phyloP scores from a whole-genome alignment of 2,888 invertebrate genomes.

The Pristionchus entomophagus region DNA sequence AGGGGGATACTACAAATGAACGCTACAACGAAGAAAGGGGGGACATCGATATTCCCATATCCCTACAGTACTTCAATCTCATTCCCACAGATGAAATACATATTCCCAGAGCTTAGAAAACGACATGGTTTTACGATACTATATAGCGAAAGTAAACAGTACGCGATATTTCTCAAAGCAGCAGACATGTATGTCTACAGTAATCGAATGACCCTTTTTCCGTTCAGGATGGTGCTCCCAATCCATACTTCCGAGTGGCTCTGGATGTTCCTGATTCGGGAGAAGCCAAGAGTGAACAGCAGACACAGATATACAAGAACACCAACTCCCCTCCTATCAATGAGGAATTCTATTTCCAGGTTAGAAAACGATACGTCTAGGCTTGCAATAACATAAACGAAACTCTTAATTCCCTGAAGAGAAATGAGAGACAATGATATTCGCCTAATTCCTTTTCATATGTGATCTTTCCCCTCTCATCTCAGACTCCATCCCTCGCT shows the following conservation, averaged over 20 bases:
- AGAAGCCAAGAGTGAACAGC: conserved; percentile 68
- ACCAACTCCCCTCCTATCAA: conserved; percentile 69
- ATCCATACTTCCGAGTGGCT: conserved; percentile 66
- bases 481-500: conserved; percentile 38
- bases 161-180: too few relatives aligned
- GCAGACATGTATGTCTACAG: neutral
- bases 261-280: conserved; percentile 63
- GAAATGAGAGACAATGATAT: too few relatives aligned
- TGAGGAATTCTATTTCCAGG: conserved; percentile 75
- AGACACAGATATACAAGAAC: conserved; percentile 66
- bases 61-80: neutral
- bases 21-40: neutral
- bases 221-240: conserved; percentile 62
- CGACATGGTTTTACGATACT: too few relatives aligned
- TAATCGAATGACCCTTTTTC: neutral
- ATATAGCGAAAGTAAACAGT: too few relatives aligned
- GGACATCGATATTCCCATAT: neutral
- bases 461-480: neutral
- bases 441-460: neutral
- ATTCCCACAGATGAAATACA: too few relatives aligned
- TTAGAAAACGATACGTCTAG: conserved; percentile 48
- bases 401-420: neutral
- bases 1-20: neutral
- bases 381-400: neutral
- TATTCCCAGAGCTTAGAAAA: too few relatives aligned